phyloP scores from a whole-genome alignment of 1,140 invertebrate genomes.

The Brachionus manjavacas region DNA sequence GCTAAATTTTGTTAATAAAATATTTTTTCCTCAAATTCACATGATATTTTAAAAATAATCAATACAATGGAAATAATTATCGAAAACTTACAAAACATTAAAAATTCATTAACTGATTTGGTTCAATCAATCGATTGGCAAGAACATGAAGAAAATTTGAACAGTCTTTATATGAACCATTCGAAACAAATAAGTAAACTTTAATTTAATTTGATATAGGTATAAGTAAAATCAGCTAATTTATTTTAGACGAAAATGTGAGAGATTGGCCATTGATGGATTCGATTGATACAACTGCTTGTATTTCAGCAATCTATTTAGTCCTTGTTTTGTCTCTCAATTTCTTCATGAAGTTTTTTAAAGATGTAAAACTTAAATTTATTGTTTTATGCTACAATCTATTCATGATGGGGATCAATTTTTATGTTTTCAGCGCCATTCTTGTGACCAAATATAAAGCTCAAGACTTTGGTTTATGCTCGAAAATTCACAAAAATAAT shows the following conservation, averaged over 20 bases:
- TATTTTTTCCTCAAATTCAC: neutral
- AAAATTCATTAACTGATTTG: neutral
- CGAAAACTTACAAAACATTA: neutral
- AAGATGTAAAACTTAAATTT: conserved; percentile 21
- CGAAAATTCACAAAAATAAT: neutral
- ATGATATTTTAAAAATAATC: neutral
- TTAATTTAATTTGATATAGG: neutral
- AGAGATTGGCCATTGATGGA: conserved; percentile 11
- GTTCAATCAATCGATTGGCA: neutral
- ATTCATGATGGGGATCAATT: neutral
- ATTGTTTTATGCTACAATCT: neutral
- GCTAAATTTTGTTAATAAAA: neutral
- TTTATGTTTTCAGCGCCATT: neutral
- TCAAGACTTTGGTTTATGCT: neutral
- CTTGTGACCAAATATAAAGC: neutral
- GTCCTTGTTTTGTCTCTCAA: neutral
- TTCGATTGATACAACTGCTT: neutral
- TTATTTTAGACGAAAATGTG: neutral
- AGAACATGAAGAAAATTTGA: neutral
- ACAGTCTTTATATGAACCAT: neutral
- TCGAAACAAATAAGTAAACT: neutral
- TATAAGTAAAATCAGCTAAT: neutral
- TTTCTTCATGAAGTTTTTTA: conserved; percentile 9
- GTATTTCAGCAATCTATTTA: neutral
- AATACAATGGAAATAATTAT: neutral